Evolutionary conservation across 1,140 invertebrate species (phyloP), one percentile per base, ranked within the genome.

Genomic region (Wiebesia pumilae): DNA sequence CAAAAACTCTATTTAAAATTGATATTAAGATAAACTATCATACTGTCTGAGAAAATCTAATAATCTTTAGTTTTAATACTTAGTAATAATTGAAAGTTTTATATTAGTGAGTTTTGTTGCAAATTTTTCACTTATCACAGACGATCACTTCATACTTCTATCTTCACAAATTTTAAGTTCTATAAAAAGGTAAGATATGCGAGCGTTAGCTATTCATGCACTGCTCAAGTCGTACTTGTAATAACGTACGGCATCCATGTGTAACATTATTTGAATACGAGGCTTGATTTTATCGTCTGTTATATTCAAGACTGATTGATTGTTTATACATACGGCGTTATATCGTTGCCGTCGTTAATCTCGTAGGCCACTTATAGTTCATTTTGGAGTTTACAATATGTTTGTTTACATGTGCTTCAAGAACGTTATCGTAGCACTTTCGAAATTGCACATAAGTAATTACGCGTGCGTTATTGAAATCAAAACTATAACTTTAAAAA

Each of bases 301-400:
- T 83, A 83, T 73, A 71, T 71, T 51, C 81, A 83, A 54, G 19
- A 71, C 43, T 83, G 81, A 83, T 73, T 83, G 67, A 83, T 81
- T 73, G 67, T 54, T 75, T 75, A 82, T 54, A 73, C 81, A 73
- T 51, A 71, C 14, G 80, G 35, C 38, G 79, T 67, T 81, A 21
- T n/a, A 24, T 43, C 62, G 19, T n/a, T 30, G 24, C 30, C 79
- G 19, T 67, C 47, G 43, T 54, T 54, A 83, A 81, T 3, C 33
- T 71, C 33, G 21, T 54, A 9, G 43, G 67, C 47, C 67, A 73
- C 67, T 83, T 54, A 83, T 1, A 47, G 35, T 12, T 67, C 33
- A 83, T 83, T 73, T 43, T 83, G 24, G 54, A 51, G 33, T 35
- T 73, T 83, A 83, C 47, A 73, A 33, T 71, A 81, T 71, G n/a